phyloP scores from a whole-genome alignment of 2,888 invertebrate species.

The Lottia gigantea region DNA sequence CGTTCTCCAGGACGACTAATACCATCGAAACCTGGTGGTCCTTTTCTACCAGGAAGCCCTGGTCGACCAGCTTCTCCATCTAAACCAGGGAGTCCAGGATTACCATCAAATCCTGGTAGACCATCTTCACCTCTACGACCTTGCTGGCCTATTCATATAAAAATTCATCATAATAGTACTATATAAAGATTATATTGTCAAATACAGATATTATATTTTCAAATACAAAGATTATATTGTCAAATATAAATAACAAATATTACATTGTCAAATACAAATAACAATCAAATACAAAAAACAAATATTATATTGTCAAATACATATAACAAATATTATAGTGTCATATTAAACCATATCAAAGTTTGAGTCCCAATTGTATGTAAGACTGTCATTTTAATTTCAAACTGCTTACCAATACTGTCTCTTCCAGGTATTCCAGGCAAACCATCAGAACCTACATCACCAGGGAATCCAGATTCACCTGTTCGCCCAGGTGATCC shows the following conservation, averaged over 20 bases:
- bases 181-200: no score
- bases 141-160: slow-evolving; percentile 31
- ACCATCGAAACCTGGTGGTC: neutral
- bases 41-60: slow-evolving; percentile 33
- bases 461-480: slow-evolving; percentile 16
- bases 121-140: slow-evolving; percentile 43
- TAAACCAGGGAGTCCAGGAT: slow-evolving; percentile 58
- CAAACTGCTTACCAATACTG: slow-evolving; percentile 1
- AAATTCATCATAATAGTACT: no score
- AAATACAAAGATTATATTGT: no score
- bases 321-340: no score
- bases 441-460: slow-evolving; percentile 18
- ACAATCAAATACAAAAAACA: no score
- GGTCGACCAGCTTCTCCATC: neutral
- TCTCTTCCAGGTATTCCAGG: slow-evolving; percentile 24
- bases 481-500: slow-evolving; percentile 74
- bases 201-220: no score
- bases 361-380: no score
- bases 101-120: slow-evolving; percentile 45
- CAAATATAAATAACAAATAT: no score
- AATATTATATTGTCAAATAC: no score
- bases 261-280: no score
- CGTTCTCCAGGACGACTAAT: slow-evolving; percentile 52
- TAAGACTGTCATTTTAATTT: no score
- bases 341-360: no score